These are phyloP conservation scores for Cyclopterus lumpus DNA, from an alignment of 2,797 vertebrate genomes.

Conservation along the genomic window DNA sequence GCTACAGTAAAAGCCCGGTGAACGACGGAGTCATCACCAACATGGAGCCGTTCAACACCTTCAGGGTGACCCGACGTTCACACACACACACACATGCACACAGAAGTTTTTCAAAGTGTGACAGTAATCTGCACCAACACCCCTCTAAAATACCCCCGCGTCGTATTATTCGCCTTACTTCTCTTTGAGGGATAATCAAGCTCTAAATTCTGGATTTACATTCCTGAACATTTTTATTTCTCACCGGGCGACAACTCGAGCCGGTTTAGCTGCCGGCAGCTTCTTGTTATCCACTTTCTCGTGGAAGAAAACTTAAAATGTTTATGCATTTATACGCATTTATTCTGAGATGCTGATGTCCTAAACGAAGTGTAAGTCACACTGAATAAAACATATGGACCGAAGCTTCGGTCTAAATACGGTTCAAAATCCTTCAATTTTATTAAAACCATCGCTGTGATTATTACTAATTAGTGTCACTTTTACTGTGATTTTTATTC, in stretches of 20 bases:
- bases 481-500: neutral
- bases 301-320: too few species aligned
- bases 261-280: neutral
- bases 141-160: too few species aligned
- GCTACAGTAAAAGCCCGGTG: constrained; percentile 72
- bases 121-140: too few species aligned
- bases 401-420: neutral
- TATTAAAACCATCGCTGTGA: neutral
- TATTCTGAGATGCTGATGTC: too few species aligned
- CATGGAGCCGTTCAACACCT: constrained; percentile 77
- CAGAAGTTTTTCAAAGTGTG: too few species aligned
- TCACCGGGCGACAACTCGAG: neutral
- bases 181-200: neutral
- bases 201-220: neutral
- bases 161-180: too few species aligned
- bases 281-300: neutral
- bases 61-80: constrained; percentile 61
- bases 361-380: neutral
- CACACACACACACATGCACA: neutral
- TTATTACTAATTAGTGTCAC: neutral
- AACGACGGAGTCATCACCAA: constrained; percentile 69
- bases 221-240: neutral
- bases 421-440: neutral
- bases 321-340: too few species aligned
- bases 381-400: neutral